These are phyloP conservation scores for Hippotragus niger DNA, from an alignment of 2,113 vertebrate genomes.

Conservation along the genomic window DNA sequence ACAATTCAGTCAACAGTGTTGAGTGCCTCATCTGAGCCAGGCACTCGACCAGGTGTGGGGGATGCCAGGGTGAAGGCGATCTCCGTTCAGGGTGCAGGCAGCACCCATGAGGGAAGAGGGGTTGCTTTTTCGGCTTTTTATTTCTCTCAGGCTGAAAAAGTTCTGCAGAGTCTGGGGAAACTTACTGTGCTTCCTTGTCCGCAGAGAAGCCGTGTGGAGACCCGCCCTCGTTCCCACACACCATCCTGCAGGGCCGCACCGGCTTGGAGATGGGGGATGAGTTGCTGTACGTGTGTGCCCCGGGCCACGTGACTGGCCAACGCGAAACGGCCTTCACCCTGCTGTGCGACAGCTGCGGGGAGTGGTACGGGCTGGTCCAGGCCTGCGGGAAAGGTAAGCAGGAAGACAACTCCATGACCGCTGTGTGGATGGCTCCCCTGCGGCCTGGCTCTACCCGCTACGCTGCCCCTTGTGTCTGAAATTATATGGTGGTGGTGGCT, in stretches of 20 bases:
- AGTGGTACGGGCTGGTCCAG: slow-evolving; percentile 95
- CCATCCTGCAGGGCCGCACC: slow-evolving; percentile 86
- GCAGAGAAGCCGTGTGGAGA: slow-evolving; percentile 91
- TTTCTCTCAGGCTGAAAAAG: background rate
- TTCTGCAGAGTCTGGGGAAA: background rate
- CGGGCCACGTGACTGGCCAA: slow-evolving; percentile 83
- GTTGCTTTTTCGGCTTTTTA: background rate
- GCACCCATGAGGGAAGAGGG: background rate
- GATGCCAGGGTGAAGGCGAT: background rate
- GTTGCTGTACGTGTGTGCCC: slow-evolving; percentile 89
- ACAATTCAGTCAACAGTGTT: background rate
- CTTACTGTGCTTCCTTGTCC: background rate
- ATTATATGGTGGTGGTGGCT: background rate
- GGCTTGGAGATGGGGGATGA: slow-evolving; percentile 94
- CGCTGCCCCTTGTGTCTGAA: background rate
- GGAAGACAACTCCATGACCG: background rate
- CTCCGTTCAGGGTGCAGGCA: background rate
- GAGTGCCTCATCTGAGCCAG: background rate
- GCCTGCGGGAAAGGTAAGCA: slow-evolving; percentile 92
- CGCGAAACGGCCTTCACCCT: slow-evolving; percentile 88
- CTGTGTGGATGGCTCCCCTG: background rate
- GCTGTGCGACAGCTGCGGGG: slow-evolving; percentile 94
- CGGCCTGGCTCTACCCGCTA: background rate
- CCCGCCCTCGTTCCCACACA: slow-evolving; percentile 91
- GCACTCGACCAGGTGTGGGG: background rate